Evolutionary conservation across 2,113 vertebrate genomes (phyloP).

Genomic region (Peromyscus californicus): DNA sequence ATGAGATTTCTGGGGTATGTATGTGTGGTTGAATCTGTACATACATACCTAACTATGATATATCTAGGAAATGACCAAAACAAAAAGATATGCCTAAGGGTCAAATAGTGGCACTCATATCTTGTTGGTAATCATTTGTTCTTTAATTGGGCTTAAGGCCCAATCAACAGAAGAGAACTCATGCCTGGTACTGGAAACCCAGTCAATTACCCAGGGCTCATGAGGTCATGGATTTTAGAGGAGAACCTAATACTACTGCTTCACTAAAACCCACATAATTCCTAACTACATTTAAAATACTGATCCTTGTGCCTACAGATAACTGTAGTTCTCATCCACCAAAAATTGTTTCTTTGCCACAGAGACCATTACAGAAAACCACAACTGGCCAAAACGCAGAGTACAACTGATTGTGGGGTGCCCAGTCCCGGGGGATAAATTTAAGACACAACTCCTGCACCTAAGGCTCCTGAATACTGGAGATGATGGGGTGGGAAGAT

Average conservation of each 20-base stretch:
- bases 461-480: neutral
- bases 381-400: neutral
- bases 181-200: neutral
- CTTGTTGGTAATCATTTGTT: neutral
- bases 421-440: neutral
- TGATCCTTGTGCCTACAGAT: neutral
- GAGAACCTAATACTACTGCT: neutral
- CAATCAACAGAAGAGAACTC: neutral
- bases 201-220: neutral
- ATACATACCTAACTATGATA: neutral
- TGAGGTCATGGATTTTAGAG: neutral
- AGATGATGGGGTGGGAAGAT: neutral
- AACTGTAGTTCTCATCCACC: neutral
- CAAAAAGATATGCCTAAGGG: neutral
- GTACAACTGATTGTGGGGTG: neutral
- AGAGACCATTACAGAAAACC: neutral
- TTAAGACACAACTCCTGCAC: neutral
- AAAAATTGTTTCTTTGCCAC: neutral
- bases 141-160: neutral
- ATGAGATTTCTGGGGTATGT: neutral
- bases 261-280: neutral
- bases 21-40: neutral
- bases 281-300: neutral
- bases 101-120: neutral
- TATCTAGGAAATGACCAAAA: neutral